These are phyloP conservation scores for Dusona sp. DNA, from an alignment of 2,888 invertebrate species.

Conservation along the genomic window DNA sequence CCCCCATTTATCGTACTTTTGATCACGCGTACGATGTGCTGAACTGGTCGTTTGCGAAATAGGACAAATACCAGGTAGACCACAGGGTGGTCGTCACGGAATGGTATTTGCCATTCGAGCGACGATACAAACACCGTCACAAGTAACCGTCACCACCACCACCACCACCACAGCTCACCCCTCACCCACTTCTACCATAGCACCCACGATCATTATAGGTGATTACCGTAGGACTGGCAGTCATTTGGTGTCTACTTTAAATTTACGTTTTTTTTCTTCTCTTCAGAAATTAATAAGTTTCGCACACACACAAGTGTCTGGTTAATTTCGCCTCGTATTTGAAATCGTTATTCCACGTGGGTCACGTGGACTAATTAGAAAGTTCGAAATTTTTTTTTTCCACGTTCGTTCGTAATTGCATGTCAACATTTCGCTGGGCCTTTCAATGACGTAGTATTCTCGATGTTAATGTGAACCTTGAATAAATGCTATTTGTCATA, in stretches of 20 bases:
- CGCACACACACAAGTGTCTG: background rate
- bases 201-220: conserved; percentile 84
- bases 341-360: background rate
- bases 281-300: background rate
- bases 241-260: conserved; percentile 74
- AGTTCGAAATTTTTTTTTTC: background rate
- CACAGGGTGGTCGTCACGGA: conserved; percentile 88
- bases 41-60: conserved; percentile 79
- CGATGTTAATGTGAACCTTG: background rate
- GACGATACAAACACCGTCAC: conserved; percentile 82
- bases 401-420: background rate
- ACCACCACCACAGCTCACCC: conserved; percentile 81
- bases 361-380: background rate
- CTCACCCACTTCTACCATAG: conserved; percentile 83
- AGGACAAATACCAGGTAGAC: conserved; percentile 89
- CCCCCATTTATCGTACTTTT: background rate
- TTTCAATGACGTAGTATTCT: background rate
- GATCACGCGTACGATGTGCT: conserved; percentile 37
- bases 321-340: background rate
- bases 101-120: conserved; percentile 88
- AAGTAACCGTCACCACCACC: conserved; percentile 66
- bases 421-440: background rate
- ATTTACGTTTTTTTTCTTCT: conserved; percentile 40
- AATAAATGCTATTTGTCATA: background rate
- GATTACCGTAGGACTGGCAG: conserved; percentile 80